Evolutionary conservation across 2,113 vertebrate genomes (phyloP), one percentile per base, ranked within the genome.

Genomic region (Megaleporinus macrocephalus): DNA sequence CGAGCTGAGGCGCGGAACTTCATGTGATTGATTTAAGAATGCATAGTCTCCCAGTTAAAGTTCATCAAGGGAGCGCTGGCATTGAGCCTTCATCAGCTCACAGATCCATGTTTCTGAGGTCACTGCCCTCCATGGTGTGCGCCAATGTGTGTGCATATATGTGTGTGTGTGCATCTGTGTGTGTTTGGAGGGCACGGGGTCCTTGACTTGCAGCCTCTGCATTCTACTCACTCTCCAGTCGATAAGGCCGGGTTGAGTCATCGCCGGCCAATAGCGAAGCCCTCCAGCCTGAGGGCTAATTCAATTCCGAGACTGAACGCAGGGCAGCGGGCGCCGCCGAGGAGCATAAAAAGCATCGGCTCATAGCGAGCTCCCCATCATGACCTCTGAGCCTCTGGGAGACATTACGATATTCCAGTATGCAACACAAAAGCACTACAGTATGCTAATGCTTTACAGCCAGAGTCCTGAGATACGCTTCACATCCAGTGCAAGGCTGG

Each of bases 171-270:
- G n/a, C n/a, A 20, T 72, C 22, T 55, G 61, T 27, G 51, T 72
- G 73, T 41, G 36, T 47, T 24, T 86, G 47, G 80, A 88, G 83
- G 84, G 63, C 80, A 83, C 1, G 18, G 11, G 47, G 83, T 80
- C 83, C 76, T 87, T 73, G 76, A 73, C 66, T 62, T 49, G 27
- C 57, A 77, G 59, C 77, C 15, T 73, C 80, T 78, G 76, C 72
- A 80, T 83, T 85, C 81, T 59, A 74, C 68, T 80, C 72, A 44
- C 51, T 63, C 51, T 57, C 29, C 72, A 80, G 76, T 86, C 76
- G 20, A 84, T 83, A 72, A 24, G 76, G 66, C 76, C 51, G 70
- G 63, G n/a, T 65, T 33, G 79, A 82, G 53, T 74, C 69, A 70
- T 63, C 36, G 79, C 61, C 22, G 22, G 30, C 72, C 51, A 29